phyloP scores from a whole-genome alignment of 2,888 invertebrate genomes.

The Watsonalla cultraria region DNA sequence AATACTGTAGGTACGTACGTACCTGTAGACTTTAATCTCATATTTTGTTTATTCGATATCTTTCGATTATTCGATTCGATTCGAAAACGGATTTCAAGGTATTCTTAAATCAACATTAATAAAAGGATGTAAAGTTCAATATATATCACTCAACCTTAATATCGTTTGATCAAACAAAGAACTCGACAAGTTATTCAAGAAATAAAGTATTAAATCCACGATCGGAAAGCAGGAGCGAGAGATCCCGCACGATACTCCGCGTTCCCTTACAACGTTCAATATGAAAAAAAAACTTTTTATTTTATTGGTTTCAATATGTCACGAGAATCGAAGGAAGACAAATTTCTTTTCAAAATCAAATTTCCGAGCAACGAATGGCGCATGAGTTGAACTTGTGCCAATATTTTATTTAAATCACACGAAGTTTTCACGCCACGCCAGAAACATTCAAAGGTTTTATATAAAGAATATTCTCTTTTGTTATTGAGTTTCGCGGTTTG shows the following conservation, averaged over 20 bases:
- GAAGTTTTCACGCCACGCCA: conserved; percentile 39
- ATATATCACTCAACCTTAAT: too few relatives aligned
- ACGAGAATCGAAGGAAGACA: conserved; percentile 33
- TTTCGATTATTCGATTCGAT: too few relatives aligned
- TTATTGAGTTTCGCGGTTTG: conserved; percentile 9
- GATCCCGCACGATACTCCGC: conserved; percentile 3
- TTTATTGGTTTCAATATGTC: conserved; percentile 31
- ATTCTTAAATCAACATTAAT: too few relatives aligned
- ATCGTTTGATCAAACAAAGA: too few relatives aligned
- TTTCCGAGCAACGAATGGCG: conserved; percentile 43
- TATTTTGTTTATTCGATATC: neutral
- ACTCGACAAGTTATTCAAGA: too few relatives aligned
- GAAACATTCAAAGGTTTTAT: conserved; percentile 41
- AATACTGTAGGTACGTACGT: neutral
- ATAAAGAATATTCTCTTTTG: conserved; percentile 18
- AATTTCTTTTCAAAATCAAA: conserved; percentile 60
- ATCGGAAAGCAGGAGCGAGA: neutral
- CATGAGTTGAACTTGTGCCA: conserved; percentile 55
- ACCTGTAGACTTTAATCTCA: neutral
- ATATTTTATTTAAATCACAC: conserved; percentile 59
- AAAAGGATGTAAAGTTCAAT: too few relatives aligned
- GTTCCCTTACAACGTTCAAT: conserved; percentile 9
- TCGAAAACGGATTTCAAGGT: too few relatives aligned
- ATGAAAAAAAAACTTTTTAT: conserved; percentile 22
- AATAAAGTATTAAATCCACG: neutral